Base-by-base conservation (phyloP, 1,140 invertebrate species). In the Prorops nasuta region DNA sequence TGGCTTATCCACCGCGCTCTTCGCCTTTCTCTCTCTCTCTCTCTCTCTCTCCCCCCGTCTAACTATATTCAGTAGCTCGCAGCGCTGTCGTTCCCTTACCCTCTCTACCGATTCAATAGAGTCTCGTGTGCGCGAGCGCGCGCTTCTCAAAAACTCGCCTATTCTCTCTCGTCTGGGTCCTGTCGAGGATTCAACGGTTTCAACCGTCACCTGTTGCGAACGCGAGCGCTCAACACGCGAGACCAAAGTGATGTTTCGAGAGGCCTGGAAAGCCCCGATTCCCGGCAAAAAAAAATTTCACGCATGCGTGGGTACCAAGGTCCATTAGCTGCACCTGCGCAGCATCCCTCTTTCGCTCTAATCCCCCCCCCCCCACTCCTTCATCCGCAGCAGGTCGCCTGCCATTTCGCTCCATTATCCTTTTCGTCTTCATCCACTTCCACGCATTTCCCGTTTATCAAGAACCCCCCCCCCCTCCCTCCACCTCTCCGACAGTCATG, bases 201-300 rank as follows among this genome's bases (percentile, higher is more conserved):
- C 16, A 3, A 2, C 24, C 18, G 53, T 61, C 71, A 76, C 71
- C 69, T 74, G 71, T 74, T 74, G 71, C 70, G 64, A 56, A 53
- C 56, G 58, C 49, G 55, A 52, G 43, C 60, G 64, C 54, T 54
- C 58, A 50, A 51, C 56, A 48, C 63, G 56, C 54, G 54, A 48
- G 34, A 58, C 43, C 54, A 56, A 58, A 59, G 58, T 65, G 62
- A 65, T 51, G 64, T 64, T 60, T 60, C 58, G 55, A 64, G 56
- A 67, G 68, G 64, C 70, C 71, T 71, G 70, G 71, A 72, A 72
- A 73, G 69, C 67, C 66, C 70, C 70, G 71, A 71, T 75, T 73
- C 71, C 72, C 69, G 71, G 72, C 67, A 70, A 74, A 72, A n/a
- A n/a, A n/a, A n/a, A 66, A 40, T 54, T 53, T 15, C 44, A 64